Conservation (phyloP, 2,797 vertebrate genomes). For the Squalus acanthias region DNA sequence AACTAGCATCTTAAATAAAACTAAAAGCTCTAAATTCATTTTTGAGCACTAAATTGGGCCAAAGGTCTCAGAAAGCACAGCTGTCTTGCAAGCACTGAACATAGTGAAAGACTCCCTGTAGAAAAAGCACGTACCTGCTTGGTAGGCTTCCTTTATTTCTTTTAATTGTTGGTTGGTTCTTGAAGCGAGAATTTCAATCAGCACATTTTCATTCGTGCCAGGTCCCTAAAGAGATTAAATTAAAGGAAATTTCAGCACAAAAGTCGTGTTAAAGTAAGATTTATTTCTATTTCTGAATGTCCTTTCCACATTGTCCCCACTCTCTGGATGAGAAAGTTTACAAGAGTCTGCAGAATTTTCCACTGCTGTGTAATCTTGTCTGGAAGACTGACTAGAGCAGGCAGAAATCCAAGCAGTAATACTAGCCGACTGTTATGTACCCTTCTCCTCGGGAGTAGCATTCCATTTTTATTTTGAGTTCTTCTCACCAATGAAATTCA, state of each 20-base stretch:
- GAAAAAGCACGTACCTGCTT: conserved; percentile 57
- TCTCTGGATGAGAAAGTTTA: background rate
- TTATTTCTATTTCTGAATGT: background rate
- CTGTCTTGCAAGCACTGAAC: background rate
- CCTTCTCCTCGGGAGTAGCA: background rate
- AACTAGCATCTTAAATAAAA: background rate
- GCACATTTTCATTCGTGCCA: conserved; percentile 69
- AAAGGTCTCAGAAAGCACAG: background rate
- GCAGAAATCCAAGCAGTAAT: background rate
- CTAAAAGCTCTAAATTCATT: background rate
- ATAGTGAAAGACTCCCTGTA: too few species aligned
- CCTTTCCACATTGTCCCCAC: background rate
- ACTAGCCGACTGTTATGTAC: background rate
- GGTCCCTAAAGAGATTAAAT: conserved; percentile 58
- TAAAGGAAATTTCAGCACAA: background rate
- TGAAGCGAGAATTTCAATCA: conserved; percentile 80
- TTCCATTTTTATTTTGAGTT: background rate
- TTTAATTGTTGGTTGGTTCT: conserved; percentile 73
- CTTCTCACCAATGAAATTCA: background rate
- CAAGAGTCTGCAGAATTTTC: background rate
- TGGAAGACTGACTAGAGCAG: background rate
- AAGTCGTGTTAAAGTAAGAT: background rate
- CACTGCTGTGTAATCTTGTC: background rate
- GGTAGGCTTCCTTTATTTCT: conserved; percentile 68
- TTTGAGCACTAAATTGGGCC: background rate